Conservation (phyloP, 1,140 invertebrate genomes). For the Patella vulgata region DNA sequence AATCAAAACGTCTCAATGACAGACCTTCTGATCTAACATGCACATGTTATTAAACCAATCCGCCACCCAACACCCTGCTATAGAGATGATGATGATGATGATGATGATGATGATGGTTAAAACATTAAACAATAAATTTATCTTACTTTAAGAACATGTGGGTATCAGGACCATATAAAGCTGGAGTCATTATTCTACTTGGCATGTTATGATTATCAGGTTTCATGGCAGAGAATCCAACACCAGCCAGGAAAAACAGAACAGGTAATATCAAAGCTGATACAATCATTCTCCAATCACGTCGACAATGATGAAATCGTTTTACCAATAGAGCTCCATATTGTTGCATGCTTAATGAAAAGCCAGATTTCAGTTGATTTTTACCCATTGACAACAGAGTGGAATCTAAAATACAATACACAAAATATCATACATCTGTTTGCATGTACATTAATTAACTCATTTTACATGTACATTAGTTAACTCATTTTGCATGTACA, state of each 20-base stretch:
- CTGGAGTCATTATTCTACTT: slow-evolving; percentile 50
- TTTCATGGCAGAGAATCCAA: slow-evolving; percentile 49
- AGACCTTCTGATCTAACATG: too few relatives aligned
- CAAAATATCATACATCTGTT: too few relatives aligned
- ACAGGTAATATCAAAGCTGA: slow-evolving; percentile 54
- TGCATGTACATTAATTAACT: too few relatives aligned
- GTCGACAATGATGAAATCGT: slow-evolving; percentile 59
- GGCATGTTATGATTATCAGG: slow-evolving; percentile 40
- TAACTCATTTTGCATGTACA: too few relatives aligned
- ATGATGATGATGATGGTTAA: too few relatives aligned
- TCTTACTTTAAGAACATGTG: slow-evolving; percentile 55
- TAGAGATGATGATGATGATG: too few relatives aligned
- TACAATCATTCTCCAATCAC: slow-evolving; percentile 55
- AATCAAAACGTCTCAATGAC: too few relatives aligned
- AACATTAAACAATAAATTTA: too few relatives aligned
- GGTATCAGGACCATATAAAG: slow-evolving; percentile 58
- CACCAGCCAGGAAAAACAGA: slow-evolving; percentile 46
- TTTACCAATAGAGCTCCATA: slow-evolving; percentile 55
- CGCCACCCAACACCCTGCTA: too few relatives aligned
- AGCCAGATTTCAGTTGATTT: slow-evolving; percentile 1
- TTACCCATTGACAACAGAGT: background rate
- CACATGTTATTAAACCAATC: too few relatives aligned
- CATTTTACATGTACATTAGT: too few relatives aligned
- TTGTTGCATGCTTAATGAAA: slow-evolving; percentile 38
- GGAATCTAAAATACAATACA: too few relatives aligned